A percentile compares a stretch with the other conserved stretches of the same genome.
Evolutionary conservation across 2,113 vertebrate species (phyloP).

Genomic region (Astatoreochromis straeleni): DNA sequence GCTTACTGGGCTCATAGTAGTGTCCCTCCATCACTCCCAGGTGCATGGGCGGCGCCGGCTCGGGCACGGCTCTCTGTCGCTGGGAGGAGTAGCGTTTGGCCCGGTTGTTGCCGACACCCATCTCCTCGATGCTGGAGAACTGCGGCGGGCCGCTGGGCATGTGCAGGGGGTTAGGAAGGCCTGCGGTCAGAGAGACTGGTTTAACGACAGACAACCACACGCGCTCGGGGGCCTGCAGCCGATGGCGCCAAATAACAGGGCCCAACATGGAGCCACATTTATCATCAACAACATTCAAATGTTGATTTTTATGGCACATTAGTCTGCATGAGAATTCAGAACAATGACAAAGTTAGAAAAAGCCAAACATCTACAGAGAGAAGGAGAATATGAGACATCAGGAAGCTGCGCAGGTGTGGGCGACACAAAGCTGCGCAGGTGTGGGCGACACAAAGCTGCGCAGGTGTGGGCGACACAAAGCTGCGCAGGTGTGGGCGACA

Average conservation of each 20-base stretch:
- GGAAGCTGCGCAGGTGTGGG: too few species aligned
- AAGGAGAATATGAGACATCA: not conserved
- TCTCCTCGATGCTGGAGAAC: constrained; percentile 55
- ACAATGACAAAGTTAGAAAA: not conserved
- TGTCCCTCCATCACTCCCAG: constrained; percentile 96
- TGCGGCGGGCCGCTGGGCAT: constrained; percentile 50
- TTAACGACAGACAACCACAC: not conserved
- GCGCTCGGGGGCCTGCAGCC: not conserved
- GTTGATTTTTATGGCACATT: not conserved
- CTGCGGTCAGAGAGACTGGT: not conserved
- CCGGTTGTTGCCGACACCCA: constrained; percentile 77
- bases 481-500: too few species aligned
- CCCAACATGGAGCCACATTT: not conserved
- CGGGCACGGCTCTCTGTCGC: constrained; percentile 85
- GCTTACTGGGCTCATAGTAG: constrained; percentile 92
- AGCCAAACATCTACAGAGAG: not conserved
- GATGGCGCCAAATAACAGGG: not conserved
- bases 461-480: too few species aligned
- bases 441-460: too few species aligned
- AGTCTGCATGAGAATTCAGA: not conserved
- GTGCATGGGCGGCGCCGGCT: constrained; percentile 85
- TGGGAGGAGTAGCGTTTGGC: constrained; percentile 96
- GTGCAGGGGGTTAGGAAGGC: constrained; percentile 38
- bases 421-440: too few species aligned
- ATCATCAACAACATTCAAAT: not conserved